Base-by-base conservation (phyloP, 2,797 vertebrate species). In the Fundulus diaphanus region DNA sequence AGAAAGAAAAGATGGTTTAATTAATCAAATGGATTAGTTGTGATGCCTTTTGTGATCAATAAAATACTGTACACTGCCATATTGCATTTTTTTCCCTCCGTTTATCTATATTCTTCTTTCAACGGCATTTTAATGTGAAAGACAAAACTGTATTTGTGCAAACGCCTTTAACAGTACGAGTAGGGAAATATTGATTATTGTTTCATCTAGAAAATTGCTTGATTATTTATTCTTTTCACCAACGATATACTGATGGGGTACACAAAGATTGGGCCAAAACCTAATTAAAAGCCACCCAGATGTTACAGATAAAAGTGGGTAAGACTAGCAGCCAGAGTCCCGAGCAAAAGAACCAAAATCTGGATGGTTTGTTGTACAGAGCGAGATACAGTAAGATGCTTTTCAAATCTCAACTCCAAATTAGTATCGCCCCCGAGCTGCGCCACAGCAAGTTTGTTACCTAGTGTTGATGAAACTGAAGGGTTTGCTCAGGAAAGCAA, bases 341-440 rank as follows among this genome's bases (percentile, higher is more conserved):
- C 44, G 37, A 67, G 71, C 52, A 56, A 66, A 37, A 57, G 46
- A 37, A 54, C 65, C 68, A 40, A 72, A 69, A 72, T 78, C 67
- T 88, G 73, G 76, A 92, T 84, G 68, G 82, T 88, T 87, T 84
- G 77, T 82, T 72, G 78, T 83, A 86, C 89, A 85, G 84, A 83
- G 66, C 66, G 57, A 76, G 79, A 88, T 91, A 93, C 92, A 93
- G 93, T 92, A 83, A 84, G 87, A 91, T 82, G 84, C 79, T 85
- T 91, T 90, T 93, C 82, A 73, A 81, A 91, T 85, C 15, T 40
- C 12, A 66, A 15, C 81, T 92, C 86, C 90, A 95, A 95, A 95
- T 95, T 92, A 94, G 94, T 94, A 93, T 89, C 84, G 89, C 89
- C 90, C 83, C n/a, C 94, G 94, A 78, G 93, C 95, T 95, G 94